phyloP scores from a whole-genome alignment of 2,888 invertebrate species.

The Apoda limacodes region DNA sequence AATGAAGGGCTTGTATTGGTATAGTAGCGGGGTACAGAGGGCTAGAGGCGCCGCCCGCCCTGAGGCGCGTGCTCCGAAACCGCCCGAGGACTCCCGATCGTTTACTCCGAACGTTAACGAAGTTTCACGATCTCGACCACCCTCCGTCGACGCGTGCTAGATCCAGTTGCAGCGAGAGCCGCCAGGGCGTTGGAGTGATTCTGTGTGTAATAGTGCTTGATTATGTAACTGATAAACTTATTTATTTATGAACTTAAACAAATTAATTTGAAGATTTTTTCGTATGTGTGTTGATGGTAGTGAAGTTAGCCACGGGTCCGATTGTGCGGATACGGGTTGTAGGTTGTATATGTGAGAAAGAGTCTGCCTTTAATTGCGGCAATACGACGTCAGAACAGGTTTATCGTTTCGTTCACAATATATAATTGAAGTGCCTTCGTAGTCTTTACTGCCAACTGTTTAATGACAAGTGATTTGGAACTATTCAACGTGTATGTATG shows the following conservation, averaged over 20 bases:
- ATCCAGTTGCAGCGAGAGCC: constrained; percentile 63
- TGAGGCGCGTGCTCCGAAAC: constrained; percentile 62
- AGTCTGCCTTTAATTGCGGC: constrained; percentile 48
- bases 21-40: constrained; percentile 36
- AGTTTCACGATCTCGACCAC: constrained; percentile 61
- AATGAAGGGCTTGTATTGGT: constrained; percentile 45
- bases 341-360: constrained; percentile 41
- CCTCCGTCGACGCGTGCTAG: constrained; percentile 61
- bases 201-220: constrained; percentile 48
- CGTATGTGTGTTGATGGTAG: constrained; percentile 26
- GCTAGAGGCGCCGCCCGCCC: constrained; percentile 54
- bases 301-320: too few species aligned
- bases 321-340: too few species aligned
- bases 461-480: too few species aligned
- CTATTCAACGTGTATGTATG: too few species aligned
- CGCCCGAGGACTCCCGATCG: constrained; percentile 63
- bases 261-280: constrained; percentile 13
- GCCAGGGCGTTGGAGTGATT: constrained; percentile 61
- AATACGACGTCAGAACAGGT: constrained; percentile 51
- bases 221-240: constrained; percentile 66
- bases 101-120: constrained; percentile 62
- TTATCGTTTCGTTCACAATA: constrained; percentile 46
- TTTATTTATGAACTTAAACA: constrained; percentile 59
- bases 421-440: constrained; percentile 27
- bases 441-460: constrained; percentile 17